Base-by-base conservation (phyloP, 2,113 vertebrate genomes). In the Chrysochloris asiatica region DNA sequence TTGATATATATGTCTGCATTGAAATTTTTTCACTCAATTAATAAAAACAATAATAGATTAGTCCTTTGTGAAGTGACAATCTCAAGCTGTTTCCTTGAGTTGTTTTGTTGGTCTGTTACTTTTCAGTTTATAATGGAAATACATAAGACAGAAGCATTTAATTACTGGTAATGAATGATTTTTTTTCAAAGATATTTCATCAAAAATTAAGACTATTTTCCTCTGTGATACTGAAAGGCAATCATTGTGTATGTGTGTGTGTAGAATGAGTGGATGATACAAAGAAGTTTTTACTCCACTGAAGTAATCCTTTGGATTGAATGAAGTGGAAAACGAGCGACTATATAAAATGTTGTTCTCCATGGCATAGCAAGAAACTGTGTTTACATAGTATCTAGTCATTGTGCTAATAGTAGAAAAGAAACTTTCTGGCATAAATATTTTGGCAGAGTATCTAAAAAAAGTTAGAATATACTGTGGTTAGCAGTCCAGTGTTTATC, bases 111-210 rank as follows among this genome's bases (percentile, higher is more conserved):
- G 0, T 79, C 2, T 76, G 33, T 47, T 52, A 63, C 9, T 50
- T 81, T 82, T 86, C 88, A 28, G 4, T 61, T 88, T 92, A 41
- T 88, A 86, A 73, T 7, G 67, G 21, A 95, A 76, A 10, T 76
- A 22, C 3, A 6, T 59, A 48, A 54, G 13, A 54, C 56, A 50
- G 77, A 83, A n/a, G 16, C 69, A 10, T 77, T 67, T 90, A 22
- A 54, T 6, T 83, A n/a, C 6, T 65, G 2, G 16, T 78, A 19
- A 71, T 54, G 3, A 67, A 86, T 86, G 24, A n/a, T 1, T 79
- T 63, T 92, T 81, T 93, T 82, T 69, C 14, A 59, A 7, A 89
- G 10, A 28, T 1, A 22, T 9, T 8, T 88, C 61, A 67, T 71
- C n/a, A 61, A 83, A 84, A 63, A 22, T 30, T 90, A 26, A 79